Conservation (phyloP, 2,888 invertebrate genomes). For the Loripinus fragilis region DNA sequence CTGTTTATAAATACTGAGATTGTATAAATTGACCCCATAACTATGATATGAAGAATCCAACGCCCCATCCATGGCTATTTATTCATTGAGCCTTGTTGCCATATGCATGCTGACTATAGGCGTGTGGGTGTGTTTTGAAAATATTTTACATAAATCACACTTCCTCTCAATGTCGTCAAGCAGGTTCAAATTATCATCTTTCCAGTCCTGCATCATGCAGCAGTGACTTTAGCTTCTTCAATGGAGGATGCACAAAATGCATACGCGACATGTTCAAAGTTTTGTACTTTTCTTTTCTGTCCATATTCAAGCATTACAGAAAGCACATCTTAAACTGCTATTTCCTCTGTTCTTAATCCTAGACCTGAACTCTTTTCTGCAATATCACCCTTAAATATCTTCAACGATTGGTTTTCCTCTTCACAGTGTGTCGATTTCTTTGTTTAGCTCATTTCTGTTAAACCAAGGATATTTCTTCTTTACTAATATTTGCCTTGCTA, state of each 20-base stretch:
- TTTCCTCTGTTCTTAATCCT: background rate
- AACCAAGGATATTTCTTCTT: too few relatives aligned
- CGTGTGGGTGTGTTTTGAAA: constrained; percentile 24
- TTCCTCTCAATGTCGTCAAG: constrained; percentile 11
- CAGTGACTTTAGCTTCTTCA: constrained; percentile 20
- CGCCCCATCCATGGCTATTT: constrained; percentile 41
- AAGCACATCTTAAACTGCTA: background rate
- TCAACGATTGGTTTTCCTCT: too few relatives aligned
- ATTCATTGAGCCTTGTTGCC: constrained; percentile 44
- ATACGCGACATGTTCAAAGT: too few relatives aligned
- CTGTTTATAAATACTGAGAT: constrained; percentile 32
- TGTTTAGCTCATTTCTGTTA: too few relatives aligned
- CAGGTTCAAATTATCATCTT: background rate
- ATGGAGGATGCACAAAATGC: constrained; percentile 40
- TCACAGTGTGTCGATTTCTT: too few relatives aligned
- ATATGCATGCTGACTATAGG: constrained; percentile 30
- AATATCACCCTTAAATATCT: too few relatives aligned
- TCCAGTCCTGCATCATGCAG: constrained; percentile 39
- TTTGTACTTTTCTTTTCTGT: too few relatives aligned
- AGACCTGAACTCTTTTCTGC: too few relatives aligned
- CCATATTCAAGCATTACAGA: too few relatives aligned
- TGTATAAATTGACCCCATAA: constrained; percentile 47
- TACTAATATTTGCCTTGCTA: too few relatives aligned
- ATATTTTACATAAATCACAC: background rate
- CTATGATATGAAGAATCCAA: constrained; percentile 53